phyloP scores from a whole-genome alignment of 2,888 invertebrate genomes.

The Oasisia sp. region DNA sequence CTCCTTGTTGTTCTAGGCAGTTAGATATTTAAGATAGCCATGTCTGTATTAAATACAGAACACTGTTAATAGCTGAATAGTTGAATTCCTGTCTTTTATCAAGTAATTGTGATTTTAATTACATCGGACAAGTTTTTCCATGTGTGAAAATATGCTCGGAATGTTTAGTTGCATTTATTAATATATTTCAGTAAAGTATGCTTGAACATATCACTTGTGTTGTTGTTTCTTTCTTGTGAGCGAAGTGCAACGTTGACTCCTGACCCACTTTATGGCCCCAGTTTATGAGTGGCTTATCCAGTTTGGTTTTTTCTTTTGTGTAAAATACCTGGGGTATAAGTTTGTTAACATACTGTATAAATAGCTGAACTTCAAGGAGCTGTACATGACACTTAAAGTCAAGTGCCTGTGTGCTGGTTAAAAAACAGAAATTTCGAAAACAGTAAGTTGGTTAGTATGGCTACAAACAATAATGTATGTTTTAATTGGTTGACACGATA shows the following conservation, averaged over 20 bases:
- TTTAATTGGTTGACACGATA: too few species aligned
- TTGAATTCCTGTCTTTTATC: background rate
- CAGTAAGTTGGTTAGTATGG: too few species aligned
- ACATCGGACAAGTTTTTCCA: conserved; percentile 1
- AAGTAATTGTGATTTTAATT: background rate
- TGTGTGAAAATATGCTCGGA: conserved; percentile 11
- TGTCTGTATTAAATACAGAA: background rate
- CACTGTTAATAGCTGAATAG: background rate
- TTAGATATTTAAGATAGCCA: background rate
- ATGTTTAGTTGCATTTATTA: conserved; percentile 13
- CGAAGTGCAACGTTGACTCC: background rate
- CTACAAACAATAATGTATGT: too few species aligned
- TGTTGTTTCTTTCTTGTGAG: background rate
- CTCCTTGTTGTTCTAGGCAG: background rate
- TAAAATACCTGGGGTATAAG: too few species aligned
- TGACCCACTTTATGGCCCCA: background rate
- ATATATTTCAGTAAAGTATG: background rate
- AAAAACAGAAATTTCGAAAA: too few species aligned
- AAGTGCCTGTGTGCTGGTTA: too few species aligned
- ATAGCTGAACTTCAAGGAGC: too few species aligned
- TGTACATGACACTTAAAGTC: too few species aligned
- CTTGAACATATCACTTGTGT: conserved; percentile 1
- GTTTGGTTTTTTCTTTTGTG: background rate
- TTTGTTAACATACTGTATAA: too few species aligned
- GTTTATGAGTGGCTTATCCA: background rate